Base-by-base conservation (phyloP, 2,888 invertebrate genomes). In the Rhimphoctona megacephalus region DNA sequence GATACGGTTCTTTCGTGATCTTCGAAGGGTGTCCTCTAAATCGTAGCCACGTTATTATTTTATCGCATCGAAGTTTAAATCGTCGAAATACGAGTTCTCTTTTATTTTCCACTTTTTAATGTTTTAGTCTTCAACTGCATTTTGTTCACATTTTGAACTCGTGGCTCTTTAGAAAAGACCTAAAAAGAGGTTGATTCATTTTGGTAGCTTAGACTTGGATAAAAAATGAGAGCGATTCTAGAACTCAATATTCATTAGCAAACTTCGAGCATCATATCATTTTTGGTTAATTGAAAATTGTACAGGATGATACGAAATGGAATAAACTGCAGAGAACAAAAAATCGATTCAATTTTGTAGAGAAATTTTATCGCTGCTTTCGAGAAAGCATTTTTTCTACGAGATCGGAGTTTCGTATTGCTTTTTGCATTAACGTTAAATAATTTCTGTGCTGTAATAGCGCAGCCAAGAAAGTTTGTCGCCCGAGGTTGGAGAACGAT, bases 1-100 rank as follows among this genome's bases (percentile, higher is more conserved):
- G 90, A 91, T 92, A 91, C 91, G 91, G 91, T 91, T 92, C 90
- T 93, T 92, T 91, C 91, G 90, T 91, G 91, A 91, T 93, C 91
- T 93, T 89, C 86, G 85, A 89, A 89, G 90, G 92, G 89, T 67
- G 39, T 43, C 66, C 46, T 61, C 30, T 17, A 30, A 61, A 61
- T 61, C 61, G 61, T 30, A 30, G 14, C 61, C 61, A 30, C 61
- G 61, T 61, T n/a, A 61, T 61, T 61, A 61, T 61, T 61, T 61
- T 61, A 61, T 61, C 4, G 61, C 61, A 61, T 22, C 30, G 5
- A 61, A 61, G 30, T 61, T 61, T 30, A 61, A 61, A 61, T 61
- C 17, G 61, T 7, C 30, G 61, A 61, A 61, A 61, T 61, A 30
- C 61, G 61, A 61, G 30, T 17, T 61, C 17, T 61, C 17, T 6